A percentile compares a stretch with the other conserved stretches of the same genome.
These are phyloP conservation scores for Phymorhynchus buccinoides DNA, from an alignment of 1,140 invertebrate species.

Conservation along the genomic window DNA sequence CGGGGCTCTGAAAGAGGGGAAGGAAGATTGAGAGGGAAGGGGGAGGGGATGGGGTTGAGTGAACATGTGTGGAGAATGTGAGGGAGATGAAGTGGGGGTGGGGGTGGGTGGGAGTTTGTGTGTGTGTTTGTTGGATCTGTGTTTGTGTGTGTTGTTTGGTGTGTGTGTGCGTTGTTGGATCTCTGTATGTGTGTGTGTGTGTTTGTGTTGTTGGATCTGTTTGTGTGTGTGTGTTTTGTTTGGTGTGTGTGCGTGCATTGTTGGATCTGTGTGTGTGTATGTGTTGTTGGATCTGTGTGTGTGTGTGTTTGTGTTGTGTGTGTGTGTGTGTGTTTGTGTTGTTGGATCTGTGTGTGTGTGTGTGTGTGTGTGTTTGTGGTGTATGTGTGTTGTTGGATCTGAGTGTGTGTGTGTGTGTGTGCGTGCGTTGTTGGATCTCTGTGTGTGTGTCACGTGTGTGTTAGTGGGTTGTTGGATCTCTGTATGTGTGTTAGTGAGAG, in stretches of 20 bases:
- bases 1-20: slow-evolving; percentile 40
- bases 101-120: background rate
- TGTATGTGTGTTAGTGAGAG: background rate
- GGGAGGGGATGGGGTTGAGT: background rate
- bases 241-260: too few relatives aligned
- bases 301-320: background rate
- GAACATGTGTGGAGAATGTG: background rate
- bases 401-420: slow-evolving; percentile 4
- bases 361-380: background rate
- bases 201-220: too few relatives aligned
- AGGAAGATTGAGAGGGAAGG: slow-evolving; percentile 12
- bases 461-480: too few relatives aligned
- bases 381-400: background rate
- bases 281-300: background rate
- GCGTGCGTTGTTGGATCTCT: background rate
- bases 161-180: background rate
- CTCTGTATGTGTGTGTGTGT: background rate
- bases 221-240: too few relatives aligned
- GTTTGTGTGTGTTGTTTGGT: background rate
- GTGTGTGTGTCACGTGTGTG: background rate
- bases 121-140: background rate
- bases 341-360: background rate
- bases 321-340: background rate
- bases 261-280: too few relatives aligned
- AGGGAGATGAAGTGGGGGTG: background rate